Evolutionary conservation across 2,113 vertebrate genomes (phyloP).

Genomic region (Spermophilus dauricus): DNA sequence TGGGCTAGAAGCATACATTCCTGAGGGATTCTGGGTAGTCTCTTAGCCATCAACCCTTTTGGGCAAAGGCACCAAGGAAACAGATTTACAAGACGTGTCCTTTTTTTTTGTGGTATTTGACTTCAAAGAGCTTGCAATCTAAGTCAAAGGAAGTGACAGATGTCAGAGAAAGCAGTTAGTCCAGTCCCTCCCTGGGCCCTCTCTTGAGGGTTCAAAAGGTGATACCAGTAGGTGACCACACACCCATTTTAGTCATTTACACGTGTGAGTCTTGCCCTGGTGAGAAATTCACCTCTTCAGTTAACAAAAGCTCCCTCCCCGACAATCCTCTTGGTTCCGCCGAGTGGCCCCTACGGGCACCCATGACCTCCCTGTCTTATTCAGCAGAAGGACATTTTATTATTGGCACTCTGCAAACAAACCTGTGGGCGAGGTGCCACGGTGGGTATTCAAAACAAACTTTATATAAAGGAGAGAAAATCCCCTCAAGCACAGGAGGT

Average conservation of each 20-base stretch:
- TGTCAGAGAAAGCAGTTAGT: neutral
- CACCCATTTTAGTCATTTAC: no score
- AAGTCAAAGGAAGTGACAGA: neutral
- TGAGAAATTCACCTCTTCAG: neutral
- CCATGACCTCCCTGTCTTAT: neutral
- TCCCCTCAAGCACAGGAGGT: rapidly evolving
- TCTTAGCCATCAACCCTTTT: no score
- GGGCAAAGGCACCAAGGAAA: neutral
- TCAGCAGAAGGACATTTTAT: neutral
- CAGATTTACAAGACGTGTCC: neutral
- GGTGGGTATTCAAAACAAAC: neutral
- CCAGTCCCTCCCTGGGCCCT: neutral
- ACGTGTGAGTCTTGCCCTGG: neutral
- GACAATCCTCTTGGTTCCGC: neutral
- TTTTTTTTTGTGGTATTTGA: no score
- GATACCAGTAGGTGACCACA: neutral
- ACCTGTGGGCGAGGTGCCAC: neutral
- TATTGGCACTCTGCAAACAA: neutral
- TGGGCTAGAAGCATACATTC: neutral
- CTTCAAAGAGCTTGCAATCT: neutral
- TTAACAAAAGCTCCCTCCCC: neutral
- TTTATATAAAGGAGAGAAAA: neutral
- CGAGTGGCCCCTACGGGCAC: neutral
- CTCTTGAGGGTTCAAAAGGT: neutral
- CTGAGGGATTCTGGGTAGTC: neutral